These are phyloP conservation scores for Aldrovandia affinis DNA, from an alignment of 2,797 vertebrate species.

Conservation along the genomic window DNA sequence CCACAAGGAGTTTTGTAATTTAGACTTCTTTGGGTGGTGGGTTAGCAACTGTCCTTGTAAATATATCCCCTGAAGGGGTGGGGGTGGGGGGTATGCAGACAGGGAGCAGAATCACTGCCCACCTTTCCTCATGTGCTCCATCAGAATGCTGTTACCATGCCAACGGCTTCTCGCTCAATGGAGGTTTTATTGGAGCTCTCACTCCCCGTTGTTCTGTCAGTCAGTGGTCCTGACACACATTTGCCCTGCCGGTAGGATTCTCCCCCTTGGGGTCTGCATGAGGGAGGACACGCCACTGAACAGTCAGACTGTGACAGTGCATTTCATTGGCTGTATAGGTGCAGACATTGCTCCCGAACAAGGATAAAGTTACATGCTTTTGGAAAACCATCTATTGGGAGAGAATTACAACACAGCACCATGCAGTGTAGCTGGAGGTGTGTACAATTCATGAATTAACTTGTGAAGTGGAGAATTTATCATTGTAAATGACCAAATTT, in stretches of 20 bases:
- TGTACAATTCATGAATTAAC: too few relatives aligned
- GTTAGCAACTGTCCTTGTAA: neutral
- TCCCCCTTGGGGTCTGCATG: neutral
- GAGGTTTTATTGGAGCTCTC: slow-evolving; percentile 7
- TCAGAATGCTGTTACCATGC: slow-evolving; percentile 27
- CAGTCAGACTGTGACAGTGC: neutral
- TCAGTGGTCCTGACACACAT: slow-evolving; percentile 16
- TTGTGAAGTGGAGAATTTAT: too few relatives aligned
- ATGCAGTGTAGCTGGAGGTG: neutral
- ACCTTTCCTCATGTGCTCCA: slow-evolving; percentile 1
- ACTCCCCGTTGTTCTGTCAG: slow-evolving; percentile 1
- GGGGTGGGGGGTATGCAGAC: too few relatives aligned
- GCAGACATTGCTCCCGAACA: neutral
- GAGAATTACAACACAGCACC: neutral
- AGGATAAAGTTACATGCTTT: neutral
- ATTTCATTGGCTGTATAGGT: neutral
- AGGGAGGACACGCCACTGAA: too few relatives aligned
- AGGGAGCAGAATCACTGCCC: neutral
- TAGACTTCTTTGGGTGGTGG: too few relatives aligned
- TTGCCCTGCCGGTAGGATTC: neutral
- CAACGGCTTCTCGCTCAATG: slow-evolving; percentile 28
- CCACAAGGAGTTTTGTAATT: too few relatives aligned
- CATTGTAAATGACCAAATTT: too few relatives aligned
- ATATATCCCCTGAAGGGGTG: neutral
- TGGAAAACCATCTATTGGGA: neutral